A percentile compares a stretch with the other conserved stretches of the same genome.
phyloP scores from a whole-genome alignment of 2,888 invertebrate genomes.

The Apamea anceps region DNA sequence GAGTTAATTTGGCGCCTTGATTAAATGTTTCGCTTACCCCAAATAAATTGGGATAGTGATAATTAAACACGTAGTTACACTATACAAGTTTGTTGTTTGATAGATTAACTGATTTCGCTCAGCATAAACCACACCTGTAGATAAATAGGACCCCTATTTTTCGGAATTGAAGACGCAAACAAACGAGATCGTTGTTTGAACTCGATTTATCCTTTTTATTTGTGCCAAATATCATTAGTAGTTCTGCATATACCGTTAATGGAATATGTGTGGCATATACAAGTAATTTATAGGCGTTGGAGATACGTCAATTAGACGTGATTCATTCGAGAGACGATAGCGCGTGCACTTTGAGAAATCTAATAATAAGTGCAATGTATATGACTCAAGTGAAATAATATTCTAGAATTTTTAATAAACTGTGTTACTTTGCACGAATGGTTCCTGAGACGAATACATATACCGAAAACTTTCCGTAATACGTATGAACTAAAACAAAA shows the following conservation, averaged over 20 bases:
- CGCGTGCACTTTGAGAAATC: conserved; percentile 4
- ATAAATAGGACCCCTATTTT: not conserved
- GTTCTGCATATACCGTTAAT: not conserved
- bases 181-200: not conserved
- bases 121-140: not conserved
- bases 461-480: not conserved
- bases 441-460: not conserved
- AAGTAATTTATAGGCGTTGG: conserved; percentile 12
- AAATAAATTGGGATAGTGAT: not conserved
- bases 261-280: not conserved
- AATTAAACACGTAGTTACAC: not conserved
- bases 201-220: not conserved
- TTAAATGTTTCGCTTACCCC: not conserved
- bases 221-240: not conserved
- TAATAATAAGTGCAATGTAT: not conserved
- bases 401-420: not conserved
- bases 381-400: not conserved
- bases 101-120: not conserved
- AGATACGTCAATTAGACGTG: conserved; percentile 34
- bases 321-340: conserved; percentile 35
- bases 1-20: not conserved
- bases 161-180: not conserved
- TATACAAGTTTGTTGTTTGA: not conserved
- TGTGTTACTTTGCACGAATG: no score
- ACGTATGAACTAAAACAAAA: not conserved